phyloP scores from a whole-genome alignment of 2,797 vertebrate species.

The Helicolenus hilgendorfi region DNA sequence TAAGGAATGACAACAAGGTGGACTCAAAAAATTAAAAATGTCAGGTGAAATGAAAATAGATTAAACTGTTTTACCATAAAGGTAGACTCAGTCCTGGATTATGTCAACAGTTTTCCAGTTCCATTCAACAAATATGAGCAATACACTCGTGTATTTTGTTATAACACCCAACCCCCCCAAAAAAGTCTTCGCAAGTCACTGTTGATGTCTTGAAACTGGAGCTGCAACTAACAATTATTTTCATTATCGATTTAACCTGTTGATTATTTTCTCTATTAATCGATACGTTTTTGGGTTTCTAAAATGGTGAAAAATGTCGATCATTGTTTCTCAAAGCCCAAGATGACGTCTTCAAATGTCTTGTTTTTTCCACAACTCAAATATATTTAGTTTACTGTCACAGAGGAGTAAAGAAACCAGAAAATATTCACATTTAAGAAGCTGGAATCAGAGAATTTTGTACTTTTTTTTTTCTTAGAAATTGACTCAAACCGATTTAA shows the following conservation, averaged over 20 bases:
- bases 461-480: accelerated
- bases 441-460: too few species aligned
- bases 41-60: background rate
- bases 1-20: background rate
- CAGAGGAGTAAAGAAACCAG: too few species aligned
- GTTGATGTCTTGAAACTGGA: background rate
- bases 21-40: background rate
- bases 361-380: too few species aligned
- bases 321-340: too few species aligned
- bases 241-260: too few species aligned
- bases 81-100: background rate
- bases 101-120: background rate
- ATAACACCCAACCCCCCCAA: background rate
- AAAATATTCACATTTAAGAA: too few species aligned
- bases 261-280: accelerated
- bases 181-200: background rate
- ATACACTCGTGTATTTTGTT: background rate
- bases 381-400: too few species aligned
- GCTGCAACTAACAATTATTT: too few species aligned
- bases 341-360: too few species aligned
- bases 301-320: too few species aligned
- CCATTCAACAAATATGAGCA: background rate
- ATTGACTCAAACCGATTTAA: accelerated
- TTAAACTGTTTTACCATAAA: background rate
- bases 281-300: accelerated